Evolutionary conservation across 2,113 vertebrate genomes (phyloP).

Genomic region (Nipponia nippon): DNA sequence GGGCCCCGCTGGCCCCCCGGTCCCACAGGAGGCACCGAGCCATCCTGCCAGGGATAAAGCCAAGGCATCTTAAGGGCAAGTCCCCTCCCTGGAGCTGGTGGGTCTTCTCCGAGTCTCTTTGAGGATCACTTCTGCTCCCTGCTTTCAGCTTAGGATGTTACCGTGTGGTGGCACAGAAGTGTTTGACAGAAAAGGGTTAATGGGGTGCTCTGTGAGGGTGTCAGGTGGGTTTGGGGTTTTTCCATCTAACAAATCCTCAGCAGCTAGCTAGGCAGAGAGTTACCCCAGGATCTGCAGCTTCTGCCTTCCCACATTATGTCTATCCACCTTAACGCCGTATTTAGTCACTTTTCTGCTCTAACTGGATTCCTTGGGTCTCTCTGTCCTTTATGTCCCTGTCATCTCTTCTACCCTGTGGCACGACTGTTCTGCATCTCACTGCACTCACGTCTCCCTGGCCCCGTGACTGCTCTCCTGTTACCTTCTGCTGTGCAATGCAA

Average conservation of each 20-base stretch:
- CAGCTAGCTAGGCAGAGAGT: not conserved
- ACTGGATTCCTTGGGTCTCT: not conserved
- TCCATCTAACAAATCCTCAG: not conserved
- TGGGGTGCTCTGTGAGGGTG: not conserved
- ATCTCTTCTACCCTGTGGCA: not conserved
- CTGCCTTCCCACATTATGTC: not conserved
- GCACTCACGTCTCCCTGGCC: not conserved
- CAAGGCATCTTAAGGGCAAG: not conserved
- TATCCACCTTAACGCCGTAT: not conserved
- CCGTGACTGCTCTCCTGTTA: not conserved
- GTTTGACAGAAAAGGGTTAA: not conserved
- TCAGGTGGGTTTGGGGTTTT: not conserved
- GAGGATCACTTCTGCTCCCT: not conserved
- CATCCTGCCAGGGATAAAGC: rapidly evolving
- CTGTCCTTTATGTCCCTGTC: not conserved
- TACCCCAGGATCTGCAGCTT: not conserved
- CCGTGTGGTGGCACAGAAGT: not conserved
- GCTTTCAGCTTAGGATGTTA: not conserved
- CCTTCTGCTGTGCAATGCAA: not conserved
- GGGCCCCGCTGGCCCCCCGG: rapidly evolving
- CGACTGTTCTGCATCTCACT: not conserved
- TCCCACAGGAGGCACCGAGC: not conserved
- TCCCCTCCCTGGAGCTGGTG: not conserved
- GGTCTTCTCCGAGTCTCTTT: not conserved
- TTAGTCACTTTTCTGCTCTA: not conserved